A percentile compares a stretch with the other conserved stretches of the same genome.
Conservation (phyloP, 2,113 vertebrate genomes). For the Gopherus flavomarginatus region DNA sequence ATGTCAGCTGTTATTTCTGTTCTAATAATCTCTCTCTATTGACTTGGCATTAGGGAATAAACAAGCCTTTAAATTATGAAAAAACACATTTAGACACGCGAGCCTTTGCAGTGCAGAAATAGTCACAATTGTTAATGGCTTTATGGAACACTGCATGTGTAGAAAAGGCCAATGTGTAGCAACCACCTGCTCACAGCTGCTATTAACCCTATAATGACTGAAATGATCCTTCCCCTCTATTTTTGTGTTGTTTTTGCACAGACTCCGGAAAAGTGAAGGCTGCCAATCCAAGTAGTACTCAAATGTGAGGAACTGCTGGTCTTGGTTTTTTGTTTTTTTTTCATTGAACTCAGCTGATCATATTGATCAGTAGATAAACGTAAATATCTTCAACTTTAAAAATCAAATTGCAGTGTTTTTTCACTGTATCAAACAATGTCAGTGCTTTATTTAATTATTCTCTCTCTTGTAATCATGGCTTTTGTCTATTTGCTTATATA, state of each 20-base stretch:
- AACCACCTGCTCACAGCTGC: slow-evolving; percentile 84
- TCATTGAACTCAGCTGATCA: slow-evolving; percentile 97
- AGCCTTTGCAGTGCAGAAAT: slow-evolving; percentile 76
- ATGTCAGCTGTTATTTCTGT: slow-evolving; percentile 74
- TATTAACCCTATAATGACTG: slow-evolving; percentile 80
- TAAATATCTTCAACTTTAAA: slow-evolving; percentile 89
- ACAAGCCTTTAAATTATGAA: slow-evolving; percentile 59
- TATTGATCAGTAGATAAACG: slow-evolving; percentile 97
- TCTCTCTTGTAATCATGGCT: slow-evolving; percentile 86
- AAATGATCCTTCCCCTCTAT: slow-evolving; percentile 79
- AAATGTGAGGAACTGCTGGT: slow-evolving; percentile 87
- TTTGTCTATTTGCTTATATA: slow-evolving; percentile 88
- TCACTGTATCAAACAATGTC: slow-evolving; percentile 93
- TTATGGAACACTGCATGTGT: slow-evolving; percentile 77
- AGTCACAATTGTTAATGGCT: slow-evolving; percentile 76
- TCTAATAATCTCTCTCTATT: slow-evolving; percentile 64
- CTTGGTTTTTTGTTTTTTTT: slow-evolving; percentile 83
- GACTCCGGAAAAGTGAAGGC: slow-evolving; percentile 92
- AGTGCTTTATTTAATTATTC: slow-evolving; percentile 91
- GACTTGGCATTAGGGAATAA: slow-evolving; percentile 67
- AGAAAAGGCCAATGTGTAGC: slow-evolving; percentile 81
- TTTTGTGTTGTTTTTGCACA: slow-evolving; percentile 86
- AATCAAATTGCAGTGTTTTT: slow-evolving; percentile 93
- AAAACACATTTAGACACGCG: slow-evolving; percentile 55
- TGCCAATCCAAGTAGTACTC: slow-evolving; percentile 90